Base-by-base conservation (phyloP, 1,140 invertebrate species). In the Heterodera carotae region DNA sequence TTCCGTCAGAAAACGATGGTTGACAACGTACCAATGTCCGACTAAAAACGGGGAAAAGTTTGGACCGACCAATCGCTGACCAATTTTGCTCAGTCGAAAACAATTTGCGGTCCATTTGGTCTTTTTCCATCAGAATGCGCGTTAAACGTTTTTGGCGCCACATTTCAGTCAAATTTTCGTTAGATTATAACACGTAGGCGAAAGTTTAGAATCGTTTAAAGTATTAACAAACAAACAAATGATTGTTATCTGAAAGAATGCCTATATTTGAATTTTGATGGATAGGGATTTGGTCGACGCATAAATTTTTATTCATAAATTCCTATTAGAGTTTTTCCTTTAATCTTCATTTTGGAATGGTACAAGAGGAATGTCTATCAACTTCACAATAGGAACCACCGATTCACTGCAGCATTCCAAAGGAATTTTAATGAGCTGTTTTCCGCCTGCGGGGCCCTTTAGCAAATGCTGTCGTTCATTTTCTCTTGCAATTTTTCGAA, bases 21-120 rank as follows among this genome's bases (percentile, higher is more conserved):
- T 89, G 43, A 91, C 90, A 8, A 88, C 84, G 84, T 92, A 92
- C 92, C 92, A 92, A 92, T 92, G 56, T 5, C 59, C 56, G 12
- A 43, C 71, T 74, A 5, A 73, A 59, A 56, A 25, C 64, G 22
- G 25, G 25, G 36, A 12, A 33, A 34, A 69, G 25, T 43, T 71
- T 43, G 59, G 33, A 43, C 22, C 27, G 10, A n/a, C n/a, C 27
- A 25, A 8, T 25, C 8, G 34, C 48, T 34, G 64, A 34, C 18
- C 4, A 27, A 39, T 29, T 79, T 39, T 64, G 62, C 34, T 78
- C 66, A 2, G 53, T 53, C 8, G 75, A n/a, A 34, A 73, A 31
- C 7, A 78, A 79, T 69, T 36, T 39, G 29, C 62, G 22, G 36
- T 78, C 77, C 25, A 59, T 69, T n/a, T 34, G 15, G 8, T 78